Conservation (phyloP, 2,888 invertebrate genomes). For the Trachelus stipa region DNA sequence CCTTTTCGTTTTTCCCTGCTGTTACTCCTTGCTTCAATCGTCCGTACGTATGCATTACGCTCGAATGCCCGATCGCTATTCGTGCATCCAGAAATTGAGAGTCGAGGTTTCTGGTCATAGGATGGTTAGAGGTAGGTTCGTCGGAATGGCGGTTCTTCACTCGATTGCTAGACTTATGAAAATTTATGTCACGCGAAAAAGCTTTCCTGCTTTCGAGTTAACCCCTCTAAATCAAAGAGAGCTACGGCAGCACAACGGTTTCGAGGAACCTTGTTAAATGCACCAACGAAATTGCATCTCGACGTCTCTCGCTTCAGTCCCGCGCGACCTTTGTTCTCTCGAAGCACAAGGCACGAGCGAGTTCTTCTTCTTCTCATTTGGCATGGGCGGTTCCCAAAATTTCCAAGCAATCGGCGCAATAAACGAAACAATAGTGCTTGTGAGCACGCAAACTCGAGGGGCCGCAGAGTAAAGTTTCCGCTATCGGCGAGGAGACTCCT, state of each 20-base stretch:
- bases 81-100: neutral
- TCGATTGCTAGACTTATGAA: constrained; percentile 14
- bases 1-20: neutral
- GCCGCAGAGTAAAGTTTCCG: neutral
- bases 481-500: constrained; percentile 24
- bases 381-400: constrained; percentile 30
- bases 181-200: constrained; percentile 18
- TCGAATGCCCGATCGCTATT: neutral
- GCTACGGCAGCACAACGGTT: constrained; percentile 25
- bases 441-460: constrained; percentile 33
- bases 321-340: neutral
- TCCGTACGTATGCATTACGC: constrained; percentile 1
- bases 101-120: neutral
- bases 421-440: constrained; percentile 52
- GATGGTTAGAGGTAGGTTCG: neutral
- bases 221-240: constrained; percentile 38
- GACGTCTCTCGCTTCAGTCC: neutral
- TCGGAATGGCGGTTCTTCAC: neutral
- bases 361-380: neutral
- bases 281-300: constrained; percentile 34
- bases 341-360: neutral
- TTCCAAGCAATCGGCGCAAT: constrained; percentile 49
- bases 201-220: constrained; percentile 23
- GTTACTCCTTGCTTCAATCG: neutral
- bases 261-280: constrained; percentile 36